Percentiles rank a stretch among this genome's conserved stretches.
phyloP scores from a whole-genome alignment of 2,888 invertebrate genomes.

The Cybosia mesomella region DNA sequence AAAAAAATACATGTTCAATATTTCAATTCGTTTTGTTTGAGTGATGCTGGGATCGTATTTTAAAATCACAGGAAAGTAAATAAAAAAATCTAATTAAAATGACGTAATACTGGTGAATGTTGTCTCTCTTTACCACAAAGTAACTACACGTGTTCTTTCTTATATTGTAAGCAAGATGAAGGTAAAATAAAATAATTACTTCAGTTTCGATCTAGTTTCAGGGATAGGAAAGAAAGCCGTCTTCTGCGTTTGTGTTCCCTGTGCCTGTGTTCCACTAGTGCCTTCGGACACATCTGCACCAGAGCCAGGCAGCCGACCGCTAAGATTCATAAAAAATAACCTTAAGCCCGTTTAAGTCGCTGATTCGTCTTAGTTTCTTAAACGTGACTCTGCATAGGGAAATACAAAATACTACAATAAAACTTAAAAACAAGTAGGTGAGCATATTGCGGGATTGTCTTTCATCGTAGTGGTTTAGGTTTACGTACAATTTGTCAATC shows the following conservation, averaged over 20 bases:
- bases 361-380: not conserved
- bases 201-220: not conserved
- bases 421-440: not conserved
- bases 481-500: no score
- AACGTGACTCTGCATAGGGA: not conserved
- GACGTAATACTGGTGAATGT: no score
- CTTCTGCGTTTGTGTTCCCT: not conserved
- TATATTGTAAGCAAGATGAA: not conserved
- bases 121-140: no score
- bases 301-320: constrained; percentile 6
- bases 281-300: no score
- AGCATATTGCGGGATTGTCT: no score
- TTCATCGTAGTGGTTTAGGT: no score
- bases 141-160: no score
- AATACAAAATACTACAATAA: not conserved
- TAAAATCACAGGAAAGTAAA: no score
- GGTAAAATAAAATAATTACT: not conserved
- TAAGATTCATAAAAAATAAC: constrained; percentile 18
- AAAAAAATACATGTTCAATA: not conserved
- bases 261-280: not conserved
- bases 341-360: not conserved
- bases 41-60: not conserved
- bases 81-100: no score
- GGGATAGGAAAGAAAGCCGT: not conserved
- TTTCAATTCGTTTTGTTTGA: not conserved